Evolutionary conservation across 2,888 invertebrate species (phyloP).

Genomic region (Drosophila aldrichi): DNA sequence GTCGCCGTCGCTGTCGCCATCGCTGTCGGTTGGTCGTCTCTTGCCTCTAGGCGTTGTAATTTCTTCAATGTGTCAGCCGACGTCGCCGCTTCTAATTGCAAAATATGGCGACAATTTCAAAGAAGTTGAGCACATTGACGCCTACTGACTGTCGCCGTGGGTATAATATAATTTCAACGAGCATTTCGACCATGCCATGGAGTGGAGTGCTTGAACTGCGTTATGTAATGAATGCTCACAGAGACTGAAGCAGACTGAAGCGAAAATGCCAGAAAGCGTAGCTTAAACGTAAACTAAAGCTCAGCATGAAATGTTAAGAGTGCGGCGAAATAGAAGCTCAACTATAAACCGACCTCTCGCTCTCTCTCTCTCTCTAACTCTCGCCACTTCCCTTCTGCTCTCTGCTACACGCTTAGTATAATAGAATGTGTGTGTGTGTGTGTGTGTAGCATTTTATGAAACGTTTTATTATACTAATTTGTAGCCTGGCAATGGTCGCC

Average conservation of each 20-base stretch:
- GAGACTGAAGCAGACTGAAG: constrained; percentile 11
- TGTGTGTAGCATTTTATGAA: constrained; percentile 82
- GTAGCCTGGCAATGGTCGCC: constrained; percentile 80
- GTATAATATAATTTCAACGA: constrained; percentile 83
- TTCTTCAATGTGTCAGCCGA: constrained; percentile 73
- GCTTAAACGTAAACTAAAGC: constrained; percentile 49
- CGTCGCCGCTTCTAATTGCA: constrained; percentile 65
- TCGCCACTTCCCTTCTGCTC: background rate
- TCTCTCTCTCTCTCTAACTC: background rate
- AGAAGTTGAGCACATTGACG: constrained; percentile 74
- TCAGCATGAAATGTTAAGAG: constrained; percentile 30
- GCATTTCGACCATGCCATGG: constrained; percentile 62
- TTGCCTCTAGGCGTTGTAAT: constrained; percentile 72
- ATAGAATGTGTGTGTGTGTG: constrained; percentile 25
- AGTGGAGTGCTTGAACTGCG: constrained; percentile 54
- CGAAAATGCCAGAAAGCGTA: constrained; percentile 47
- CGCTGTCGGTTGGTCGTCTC: constrained; percentile 20
- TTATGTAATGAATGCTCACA: constrained; percentile 63
- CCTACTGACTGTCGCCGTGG: constrained; percentile 52
- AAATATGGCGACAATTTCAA: constrained; percentile 79
- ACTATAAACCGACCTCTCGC: constrained; percentile 10
- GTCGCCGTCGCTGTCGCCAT: no score
- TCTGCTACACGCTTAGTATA: constrained; percentile 7
- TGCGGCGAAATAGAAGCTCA: constrained; percentile 18
- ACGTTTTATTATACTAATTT: constrained; percentile 85